phyloP scores from a whole-genome alignment of 2,113 vertebrate genomes.

The Misgurnus anguillicaudatus region DNA sequence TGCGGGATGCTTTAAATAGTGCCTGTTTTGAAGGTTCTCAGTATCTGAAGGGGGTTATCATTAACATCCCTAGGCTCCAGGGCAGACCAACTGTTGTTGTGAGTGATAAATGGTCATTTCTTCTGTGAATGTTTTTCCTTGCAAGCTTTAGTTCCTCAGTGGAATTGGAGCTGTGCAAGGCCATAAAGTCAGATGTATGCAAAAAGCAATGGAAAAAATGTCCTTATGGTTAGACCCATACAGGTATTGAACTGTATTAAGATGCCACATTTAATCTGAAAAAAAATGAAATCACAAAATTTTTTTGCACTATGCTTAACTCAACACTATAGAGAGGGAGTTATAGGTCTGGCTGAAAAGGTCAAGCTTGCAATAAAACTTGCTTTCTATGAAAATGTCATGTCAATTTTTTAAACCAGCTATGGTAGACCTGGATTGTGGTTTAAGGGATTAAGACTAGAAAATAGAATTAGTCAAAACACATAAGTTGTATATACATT shows the following conservation, averaged over 20 bases:
- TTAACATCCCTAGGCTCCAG: neutral
- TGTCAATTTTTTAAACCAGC: too few species aligned
- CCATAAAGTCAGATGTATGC: too few species aligned
- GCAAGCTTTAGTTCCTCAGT: too few species aligned
- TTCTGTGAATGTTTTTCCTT: neutral
- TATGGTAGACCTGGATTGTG: neutral
- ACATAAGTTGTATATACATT: neutral
- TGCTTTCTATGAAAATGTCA: neutral
- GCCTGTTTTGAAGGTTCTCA: neutral
- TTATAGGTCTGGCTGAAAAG: neutral
- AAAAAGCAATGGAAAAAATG: too few species aligned
- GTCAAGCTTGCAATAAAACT: neutral
- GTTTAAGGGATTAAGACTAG: constrained; percentile 22
- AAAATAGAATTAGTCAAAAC: constrained; percentile 35
- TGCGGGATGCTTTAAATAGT: constrained; percentile 27
- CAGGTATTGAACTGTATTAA: too few species aligned
- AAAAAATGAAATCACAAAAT: neutral
- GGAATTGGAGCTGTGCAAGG: too few species aligned
- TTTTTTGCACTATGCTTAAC: neutral
- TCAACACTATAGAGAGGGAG: neutral
- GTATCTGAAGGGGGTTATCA: neutral
- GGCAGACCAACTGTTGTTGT: neutral
- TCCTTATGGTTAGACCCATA: too few species aligned
- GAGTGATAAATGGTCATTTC: neutral
- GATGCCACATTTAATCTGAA: neutral